A percentile compares a stretch with the other conserved stretches of the same genome.
Conservation (phyloP, 1,140 invertebrate species). For the Zeugodacus cucurbitae region DNA sequence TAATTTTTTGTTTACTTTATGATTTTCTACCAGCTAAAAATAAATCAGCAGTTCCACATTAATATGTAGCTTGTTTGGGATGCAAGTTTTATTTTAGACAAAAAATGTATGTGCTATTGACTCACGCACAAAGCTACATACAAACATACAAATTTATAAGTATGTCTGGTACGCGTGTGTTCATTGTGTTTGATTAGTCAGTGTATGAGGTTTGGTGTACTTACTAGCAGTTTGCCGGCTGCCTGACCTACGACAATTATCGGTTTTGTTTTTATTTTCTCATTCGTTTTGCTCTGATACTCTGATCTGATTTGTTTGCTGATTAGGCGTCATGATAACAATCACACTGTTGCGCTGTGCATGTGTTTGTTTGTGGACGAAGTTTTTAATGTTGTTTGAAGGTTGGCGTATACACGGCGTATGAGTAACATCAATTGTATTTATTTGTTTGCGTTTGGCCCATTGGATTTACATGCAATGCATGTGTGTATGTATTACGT, state of each 20-base stretch:
- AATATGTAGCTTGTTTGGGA: neutral
- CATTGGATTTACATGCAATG: too few species aligned
- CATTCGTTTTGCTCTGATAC: neutral
- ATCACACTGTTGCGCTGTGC: neutral
- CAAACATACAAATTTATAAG: neutral
- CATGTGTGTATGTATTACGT: too few species aligned
- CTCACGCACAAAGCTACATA: neutral
- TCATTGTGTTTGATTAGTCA: neutral
- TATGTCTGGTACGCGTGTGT: neutral
- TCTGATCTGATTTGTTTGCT: neutral
- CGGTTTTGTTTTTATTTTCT: neutral
- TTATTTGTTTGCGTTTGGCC: neutral
- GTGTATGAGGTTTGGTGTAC: neutral
- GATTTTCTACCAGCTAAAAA: neutral
- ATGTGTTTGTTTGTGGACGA: neutral
- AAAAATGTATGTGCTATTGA: neutral
- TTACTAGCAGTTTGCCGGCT: neutral
- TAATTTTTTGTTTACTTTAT: neutral
- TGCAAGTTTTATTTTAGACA: neutral
- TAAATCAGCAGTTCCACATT: neutral
- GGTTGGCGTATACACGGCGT: neutral
- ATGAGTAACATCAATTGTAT: neutral
- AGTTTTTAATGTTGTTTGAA: neutral
- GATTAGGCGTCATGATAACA: neutral
- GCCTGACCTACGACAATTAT: slow-evolving; percentile 11